Conservation (phyloP, 2,797 vertebrate species). For the Tokudaia muenninki region DNA sequence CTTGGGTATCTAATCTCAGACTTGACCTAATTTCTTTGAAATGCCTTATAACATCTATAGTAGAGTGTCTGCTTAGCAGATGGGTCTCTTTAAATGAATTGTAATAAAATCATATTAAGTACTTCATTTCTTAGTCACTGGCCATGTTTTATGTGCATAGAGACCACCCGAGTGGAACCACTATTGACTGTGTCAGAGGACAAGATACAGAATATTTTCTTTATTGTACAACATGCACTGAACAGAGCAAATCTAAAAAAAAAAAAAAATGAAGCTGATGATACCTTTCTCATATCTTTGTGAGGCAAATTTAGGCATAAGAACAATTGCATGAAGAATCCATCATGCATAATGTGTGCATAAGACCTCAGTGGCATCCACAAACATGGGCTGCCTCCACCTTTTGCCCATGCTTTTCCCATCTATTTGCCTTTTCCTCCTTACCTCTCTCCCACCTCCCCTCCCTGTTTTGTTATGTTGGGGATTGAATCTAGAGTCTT, state of each 20-base stretch:
- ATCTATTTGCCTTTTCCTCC: neutral
- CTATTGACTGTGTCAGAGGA: neutral
- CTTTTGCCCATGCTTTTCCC: neutral
- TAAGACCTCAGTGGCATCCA: neutral
- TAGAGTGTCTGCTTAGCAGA: neutral
- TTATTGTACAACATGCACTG: neutral
- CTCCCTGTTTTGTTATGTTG: neutral
- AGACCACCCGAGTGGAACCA: neutral
- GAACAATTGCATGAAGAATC: slow-evolving; percentile 4
- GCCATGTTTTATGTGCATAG: neutral
- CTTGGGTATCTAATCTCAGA: slow-evolving; percentile 37
- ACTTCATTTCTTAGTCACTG: neutral
- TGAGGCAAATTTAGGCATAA: neutral
- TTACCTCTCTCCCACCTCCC: neutral
- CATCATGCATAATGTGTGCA: neutral
- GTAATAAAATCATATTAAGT: slow-evolving; percentile 28
- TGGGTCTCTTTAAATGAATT: neutral
- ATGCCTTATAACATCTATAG: neutral
- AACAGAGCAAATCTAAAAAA: neutral
- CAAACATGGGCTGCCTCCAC: neutral
- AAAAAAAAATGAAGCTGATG: neutral
- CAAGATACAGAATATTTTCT: neutral
- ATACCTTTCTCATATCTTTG: neutral
- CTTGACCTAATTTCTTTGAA: slow-evolving; percentile 26
- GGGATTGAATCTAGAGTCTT: neutral